Percentiles rank a stretch among this genome's conserved stretches.
Evolutionary conservation across 2,797 vertebrate species (phyloP).

Genomic region (Rhinella marina): DNA sequence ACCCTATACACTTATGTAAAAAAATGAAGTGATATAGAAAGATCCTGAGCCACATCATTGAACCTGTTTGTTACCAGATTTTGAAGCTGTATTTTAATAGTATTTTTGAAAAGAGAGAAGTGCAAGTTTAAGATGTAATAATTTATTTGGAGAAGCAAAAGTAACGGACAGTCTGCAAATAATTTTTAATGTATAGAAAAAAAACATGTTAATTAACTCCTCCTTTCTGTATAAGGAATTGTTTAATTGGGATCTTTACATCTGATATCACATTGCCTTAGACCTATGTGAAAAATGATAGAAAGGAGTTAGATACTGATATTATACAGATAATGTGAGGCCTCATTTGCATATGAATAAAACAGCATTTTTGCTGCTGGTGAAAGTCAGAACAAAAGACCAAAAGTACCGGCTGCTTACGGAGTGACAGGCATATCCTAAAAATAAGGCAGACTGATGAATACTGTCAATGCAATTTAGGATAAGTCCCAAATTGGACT

Average conservation of each 20-base stretch:
- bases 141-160: background rate
- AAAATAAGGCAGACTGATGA: too few relatives aligned
- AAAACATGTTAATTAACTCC: background rate
- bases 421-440: too few relatives aligned
- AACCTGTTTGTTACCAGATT: background rate
- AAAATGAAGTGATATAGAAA: constrained; percentile 34
- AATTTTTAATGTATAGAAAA: background rate
- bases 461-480: too few relatives aligned
- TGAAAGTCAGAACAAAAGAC: too few relatives aligned
- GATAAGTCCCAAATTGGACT: too few relatives aligned
- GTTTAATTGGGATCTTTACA: background rate
- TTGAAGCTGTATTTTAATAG: background rate
- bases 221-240: background rate
- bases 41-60: constrained; percentile 24
- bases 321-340: too few relatives aligned
- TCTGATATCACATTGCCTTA: background rate
- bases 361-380: too few relatives aligned
- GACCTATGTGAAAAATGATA: too few relatives aligned
- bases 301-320: background rate
- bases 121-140: background rate
- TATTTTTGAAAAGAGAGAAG: background rate
- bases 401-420: too few relatives aligned
- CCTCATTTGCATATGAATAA: too few relatives aligned
- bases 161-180: background rate
- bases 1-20: constrained; percentile 57